Conservation (phyloP, 1,140 invertebrate genomes). For the Fopius arisanus region DNA sequence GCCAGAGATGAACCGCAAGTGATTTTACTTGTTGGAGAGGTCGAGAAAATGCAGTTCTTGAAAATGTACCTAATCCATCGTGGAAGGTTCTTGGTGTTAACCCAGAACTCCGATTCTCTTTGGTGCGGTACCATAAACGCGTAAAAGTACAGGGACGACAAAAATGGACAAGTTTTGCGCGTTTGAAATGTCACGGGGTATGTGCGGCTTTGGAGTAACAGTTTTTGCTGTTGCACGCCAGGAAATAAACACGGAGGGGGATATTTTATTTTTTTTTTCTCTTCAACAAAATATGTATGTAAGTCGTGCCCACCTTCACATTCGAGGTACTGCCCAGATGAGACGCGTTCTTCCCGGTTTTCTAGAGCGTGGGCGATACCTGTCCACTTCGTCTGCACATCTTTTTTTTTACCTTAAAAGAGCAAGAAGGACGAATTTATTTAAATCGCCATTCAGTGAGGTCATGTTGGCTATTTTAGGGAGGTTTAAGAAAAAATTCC, state of each 20-base stretch:
- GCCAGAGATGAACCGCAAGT: slow-evolving; percentile 27
- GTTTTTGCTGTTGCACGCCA: neutral
- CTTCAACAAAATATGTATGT: neutral
- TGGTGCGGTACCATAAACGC: slow-evolving; percentile 11
- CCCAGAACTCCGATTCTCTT: slow-evolving; percentile 22
- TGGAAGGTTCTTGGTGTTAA: neutral
- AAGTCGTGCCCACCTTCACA: neutral
- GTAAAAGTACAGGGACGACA: slow-evolving; percentile 20
- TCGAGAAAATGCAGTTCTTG: slow-evolving; percentile 9
- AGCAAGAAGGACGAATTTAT: neutral
- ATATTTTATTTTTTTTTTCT: neutral
- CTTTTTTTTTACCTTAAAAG: neutral
- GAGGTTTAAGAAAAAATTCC: too few relatives aligned
- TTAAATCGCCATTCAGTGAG: neutral
- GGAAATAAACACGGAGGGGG: neutral
- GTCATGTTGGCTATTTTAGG: neutral
- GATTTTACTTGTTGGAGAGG: slow-evolving; percentile 16
- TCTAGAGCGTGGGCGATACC: slow-evolving; percentile 35
- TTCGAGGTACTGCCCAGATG: slow-evolving; percentile 3
- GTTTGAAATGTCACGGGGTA: slow-evolving; percentile 36
- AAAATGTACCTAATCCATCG: slow-evolving; percentile 30
- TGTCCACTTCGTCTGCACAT: slow-evolving; percentile 4
- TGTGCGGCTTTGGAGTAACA: slow-evolving; percentile 7
- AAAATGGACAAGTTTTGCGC: slow-evolving; percentile 30
- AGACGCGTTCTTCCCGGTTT: slow-evolving; percentile 31